Evolutionary conservation across 2,888 invertebrate species (phyloP).

Genomic region (Cataglyphis albicans): DNA sequence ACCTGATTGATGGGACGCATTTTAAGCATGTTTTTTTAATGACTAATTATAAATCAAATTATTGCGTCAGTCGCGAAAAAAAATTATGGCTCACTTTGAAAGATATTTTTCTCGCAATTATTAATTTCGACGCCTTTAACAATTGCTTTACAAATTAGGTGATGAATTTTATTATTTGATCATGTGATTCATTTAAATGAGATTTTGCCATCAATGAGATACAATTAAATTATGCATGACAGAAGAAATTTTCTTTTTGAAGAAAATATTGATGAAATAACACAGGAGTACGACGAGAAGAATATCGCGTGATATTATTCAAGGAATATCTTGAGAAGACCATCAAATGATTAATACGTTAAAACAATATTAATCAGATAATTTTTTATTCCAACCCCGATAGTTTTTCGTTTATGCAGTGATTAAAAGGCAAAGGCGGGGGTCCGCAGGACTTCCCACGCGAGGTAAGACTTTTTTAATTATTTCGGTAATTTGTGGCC

Average conservation of each 20-base stretch:
- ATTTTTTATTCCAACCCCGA: constrained; percentile 4
- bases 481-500: constrained; percentile 84
- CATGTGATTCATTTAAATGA: background rate
- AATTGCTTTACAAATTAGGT: background rate
- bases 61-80: background rate
- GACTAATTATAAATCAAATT: constrained; percentile 14
- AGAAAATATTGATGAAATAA: background rate
- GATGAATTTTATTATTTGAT: background rate
- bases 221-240: background rate
- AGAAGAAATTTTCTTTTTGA: background rate
- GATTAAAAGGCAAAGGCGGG: constrained; percentile 21
- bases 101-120: background rate
- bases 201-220: background rate
- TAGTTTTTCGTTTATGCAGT: background rate
- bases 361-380: constrained; percentile 7
- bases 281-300: background rate
- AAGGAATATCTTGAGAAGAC: background rate
- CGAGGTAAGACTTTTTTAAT: constrained; percentile 81
- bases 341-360: background rate
- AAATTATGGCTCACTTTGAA: background rate
- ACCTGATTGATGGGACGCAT: background rate
- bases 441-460: constrained; percentile 69
- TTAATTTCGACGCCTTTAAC: constrained; percentile 3
- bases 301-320: background rate
- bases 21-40: background rate